Base-by-base conservation (phyloP, 2,797 vertebrate species). In the Fringilla coelebs region DNA sequence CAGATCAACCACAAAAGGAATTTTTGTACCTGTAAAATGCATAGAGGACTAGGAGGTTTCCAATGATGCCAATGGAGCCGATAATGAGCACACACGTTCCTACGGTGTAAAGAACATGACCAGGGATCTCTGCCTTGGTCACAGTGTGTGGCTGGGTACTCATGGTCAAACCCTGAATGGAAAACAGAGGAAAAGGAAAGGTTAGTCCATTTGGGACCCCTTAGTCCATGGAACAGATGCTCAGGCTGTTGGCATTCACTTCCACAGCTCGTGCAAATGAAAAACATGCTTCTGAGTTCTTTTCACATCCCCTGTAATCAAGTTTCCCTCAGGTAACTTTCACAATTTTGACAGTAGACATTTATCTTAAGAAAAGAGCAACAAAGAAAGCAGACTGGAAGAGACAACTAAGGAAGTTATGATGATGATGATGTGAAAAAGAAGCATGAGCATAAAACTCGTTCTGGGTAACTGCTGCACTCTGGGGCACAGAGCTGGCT, bases 21-120 rank as follows among this genome's bases (percentile, higher is more conserved):
- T 43, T 74, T 62, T 49, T 51, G 29, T 97, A 97, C 97, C 97
- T 97, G 96, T 90, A 97, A 97, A 98, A 98, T 0, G 97, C 97
- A 3, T 98, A 98, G 80, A 98, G 95, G 24, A 97, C 97, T 7
- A 98, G 82, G 36, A 98, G 91, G 61, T 98, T 98, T 85, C 97
- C 97, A 0, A 96, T 89, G 41, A 98, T 85, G 60, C 97, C 97
- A 13, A 97, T 45, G 55, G 85, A 96, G 43, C 97, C 97, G 43
- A 98, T 97, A 79, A 97, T 17, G 45, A 98, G 96, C 88, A 98
- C 96, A 29, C 96, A 97, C 0, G 97, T 95, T 76, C 97, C 97
- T 62, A 97, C 80, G 0, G 84, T 85, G 54, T 98, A 96, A 79
- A 97, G 96, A 60, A 97, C 90, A 5, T 96, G 31, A 54, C 91